Evolutionary conservation across 2,888 invertebrate genomes (phyloP), one percentile per base, ranked within the genome.

Genomic region (Augochlorella aurata): DNA sequence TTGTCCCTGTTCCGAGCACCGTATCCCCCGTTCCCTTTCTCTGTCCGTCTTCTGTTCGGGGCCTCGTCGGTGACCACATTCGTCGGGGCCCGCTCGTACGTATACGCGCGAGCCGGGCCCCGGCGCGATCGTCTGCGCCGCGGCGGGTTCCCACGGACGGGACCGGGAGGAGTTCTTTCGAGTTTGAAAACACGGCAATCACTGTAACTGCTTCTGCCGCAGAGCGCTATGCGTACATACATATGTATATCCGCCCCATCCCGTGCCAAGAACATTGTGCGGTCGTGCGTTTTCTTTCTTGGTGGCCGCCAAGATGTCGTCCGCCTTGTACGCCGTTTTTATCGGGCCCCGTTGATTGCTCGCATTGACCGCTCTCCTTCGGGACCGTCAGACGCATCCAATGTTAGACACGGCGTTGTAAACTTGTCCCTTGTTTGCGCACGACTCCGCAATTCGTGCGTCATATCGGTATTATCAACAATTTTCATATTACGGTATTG

Each of bases 171-270:
- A 91, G 92, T 92, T 91, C 90, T 90, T 91, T 90, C 90, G 90
- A 92, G 90, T 90, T 90, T 90, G 92, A 92, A 91, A 92, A 92
- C 92, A 92, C 90, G 91, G 93, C 92, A 92, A 92, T 93, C 93
- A 92, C 92, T 90, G 90, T 92, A 93, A 92, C 92, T 90, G 90
- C 92, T 91, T 89, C 90, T 89, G 90, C 90, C 90, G 89, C 89
- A 85, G 87, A 85, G 87, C 90, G 89, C 89, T 90, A 87, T 81
- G 81, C 86, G 81, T 83, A 77, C 83, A 83, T 77, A 78, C 72
- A 77, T 86, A 87, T 86, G 67, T 81, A 77, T 78, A 77, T 78
- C 50, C 50, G 58, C 65, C 65, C 71, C 50, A 75, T 84, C 80
- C 76, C 71, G 79, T 68, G 77, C 79, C 80, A 74, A 74, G 71